Evolutionary conservation across 2,797 vertebrate species (phyloP), one percentile per base, ranked within the genome.

Genomic region (Merluccius polli): DNA sequence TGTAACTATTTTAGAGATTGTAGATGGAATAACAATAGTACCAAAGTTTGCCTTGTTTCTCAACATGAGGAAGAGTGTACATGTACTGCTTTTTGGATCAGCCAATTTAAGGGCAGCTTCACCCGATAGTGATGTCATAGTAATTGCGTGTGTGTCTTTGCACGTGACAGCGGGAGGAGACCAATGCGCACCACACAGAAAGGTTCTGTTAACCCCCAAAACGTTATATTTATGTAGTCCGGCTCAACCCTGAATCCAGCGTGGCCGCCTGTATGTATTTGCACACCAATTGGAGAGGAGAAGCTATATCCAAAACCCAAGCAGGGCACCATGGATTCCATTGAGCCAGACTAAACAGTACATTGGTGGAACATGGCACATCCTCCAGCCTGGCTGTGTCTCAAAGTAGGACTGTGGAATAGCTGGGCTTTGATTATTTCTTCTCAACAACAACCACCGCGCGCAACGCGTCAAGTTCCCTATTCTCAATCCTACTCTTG

Each of bases 401-500:
- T 73, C 72, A 73, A 32, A 73, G 41, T 73, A 73, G 72, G 44
- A 73, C 41, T 52, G 41, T 31, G 31, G 41, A 59, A 52, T 33
- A 65, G 59, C 59, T 27, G 24, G 59, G 59, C 59, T 65, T 65
- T 24, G n/a, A 59, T 59, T n/a, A 35, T 35, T 35, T 18, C 0
- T 21, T 16, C 52, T 11, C 7, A 52, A 59, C n/a, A n/a, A n/a
- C 48, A 52, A n/a, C 52, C 6, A n/a, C 52, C 21, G 24, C 52
- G 24, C n/a, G 24, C 52, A 5, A 59, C 21, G 9, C 52, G 52
- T 59, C n/a, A 24, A 59, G 52, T 59, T n/a, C 21, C 7, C 52
- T 65, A 65, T 27, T 65, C 59, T 65, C 44, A 21, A 18, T 73
- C 72, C 44, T 73, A 73, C 29, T 63, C 44, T 73, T 59, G 52